Percentiles rank a stretch among this genome's conserved stretches.
phyloP scores from a whole-genome alignment of 1,140 invertebrate genomes.

The Drosophila seguyi region DNA sequence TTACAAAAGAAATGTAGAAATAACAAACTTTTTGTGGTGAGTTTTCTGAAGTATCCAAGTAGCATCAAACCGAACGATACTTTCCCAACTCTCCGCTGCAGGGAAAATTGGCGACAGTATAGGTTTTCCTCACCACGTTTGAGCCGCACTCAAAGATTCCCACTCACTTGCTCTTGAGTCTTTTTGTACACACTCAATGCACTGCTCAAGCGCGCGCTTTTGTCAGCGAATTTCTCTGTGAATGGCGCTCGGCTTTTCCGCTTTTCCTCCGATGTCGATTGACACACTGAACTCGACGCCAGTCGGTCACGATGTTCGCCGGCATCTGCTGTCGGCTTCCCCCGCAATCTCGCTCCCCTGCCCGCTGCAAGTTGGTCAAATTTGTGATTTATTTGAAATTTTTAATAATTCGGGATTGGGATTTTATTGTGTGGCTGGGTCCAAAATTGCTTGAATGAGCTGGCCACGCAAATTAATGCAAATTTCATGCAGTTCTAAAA shows the following conservation, averaged over 20 bases:
- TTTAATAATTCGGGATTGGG: conserved; percentile 64
- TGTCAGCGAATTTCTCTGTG: conserved; percentile 23
- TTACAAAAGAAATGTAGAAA: no score
- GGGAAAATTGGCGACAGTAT: not conserved
- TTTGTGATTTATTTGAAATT: conserved; percentile 75
- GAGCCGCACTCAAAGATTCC: not conserved
- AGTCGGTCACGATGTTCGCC: conserved; percentile 32
- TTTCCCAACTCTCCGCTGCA: not conserved
- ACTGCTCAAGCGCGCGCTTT: conserved; percentile 67
- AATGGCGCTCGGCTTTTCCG: conserved; percentile 23
- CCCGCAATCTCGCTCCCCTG: not conserved
- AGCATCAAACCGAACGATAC: not conserved
- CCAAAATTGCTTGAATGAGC: conserved; percentile 45
- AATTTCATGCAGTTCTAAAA: conserved; percentile 63
- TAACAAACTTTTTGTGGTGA: conserved; percentile 16
- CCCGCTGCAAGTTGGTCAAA: conserved; percentile 58
- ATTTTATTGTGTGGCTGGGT: conserved; percentile 55
- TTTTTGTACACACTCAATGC: conserved; percentile 19
- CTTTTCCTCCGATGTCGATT: conserved; percentile 35
- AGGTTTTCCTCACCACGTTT: not conserved
- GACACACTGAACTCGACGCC: conserved; percentile 76
- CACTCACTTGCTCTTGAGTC: conserved; percentile 57
- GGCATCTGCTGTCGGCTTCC: conserved; percentile 33
- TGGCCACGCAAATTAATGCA: conserved; percentile 61
- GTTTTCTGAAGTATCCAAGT: not conserved